Conservation (phyloP, 2,113 vertebrate genomes). For the Cyphomyrus plagiostoma region DNA sequence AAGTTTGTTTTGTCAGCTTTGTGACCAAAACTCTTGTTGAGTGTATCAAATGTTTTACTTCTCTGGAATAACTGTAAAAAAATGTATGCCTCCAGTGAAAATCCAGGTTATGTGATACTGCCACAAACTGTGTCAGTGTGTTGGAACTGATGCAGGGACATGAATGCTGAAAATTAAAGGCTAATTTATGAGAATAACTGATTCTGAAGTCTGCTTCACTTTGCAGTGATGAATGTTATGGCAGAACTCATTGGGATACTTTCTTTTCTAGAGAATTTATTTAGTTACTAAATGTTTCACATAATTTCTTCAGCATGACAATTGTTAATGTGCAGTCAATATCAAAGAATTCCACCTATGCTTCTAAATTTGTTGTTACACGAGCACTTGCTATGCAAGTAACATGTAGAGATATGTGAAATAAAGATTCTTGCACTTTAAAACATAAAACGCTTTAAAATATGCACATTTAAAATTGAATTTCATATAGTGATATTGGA, state of each 20-base stretch:
- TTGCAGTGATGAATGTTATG: background rate
- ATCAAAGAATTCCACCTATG: background rate
- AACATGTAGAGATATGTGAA: conserved; percentile 26
- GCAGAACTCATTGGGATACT: background rate
- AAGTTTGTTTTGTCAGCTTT: background rate
- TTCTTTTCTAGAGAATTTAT: conserved; percentile 1
- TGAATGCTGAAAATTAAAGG: background rate
- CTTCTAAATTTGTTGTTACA: background rate
- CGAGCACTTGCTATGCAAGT: conserved; percentile 44
- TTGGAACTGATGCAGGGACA: background rate
- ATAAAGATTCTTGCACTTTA: conserved; percentile 43
- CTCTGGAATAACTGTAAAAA: background rate
- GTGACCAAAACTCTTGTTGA: background rate
- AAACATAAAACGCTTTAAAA: conserved; percentile 34
- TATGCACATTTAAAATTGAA: conserved; percentile 34
- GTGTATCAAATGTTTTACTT: background rate
- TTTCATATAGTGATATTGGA: background rate
- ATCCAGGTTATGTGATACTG: background rate
- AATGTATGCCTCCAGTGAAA: background rate
- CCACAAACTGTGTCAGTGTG: background rate
- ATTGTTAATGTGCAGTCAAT: background rate
- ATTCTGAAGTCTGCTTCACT: background rate
- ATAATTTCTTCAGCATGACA: background rate
- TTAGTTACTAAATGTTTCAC: conserved; percentile 1
- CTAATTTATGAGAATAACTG: background rate